A percentile compares a stretch with the other conserved stretches of the same genome.
Conservation (phyloP, 2,113 vertebrate species). For the Amblyopsis rosae region DNA sequence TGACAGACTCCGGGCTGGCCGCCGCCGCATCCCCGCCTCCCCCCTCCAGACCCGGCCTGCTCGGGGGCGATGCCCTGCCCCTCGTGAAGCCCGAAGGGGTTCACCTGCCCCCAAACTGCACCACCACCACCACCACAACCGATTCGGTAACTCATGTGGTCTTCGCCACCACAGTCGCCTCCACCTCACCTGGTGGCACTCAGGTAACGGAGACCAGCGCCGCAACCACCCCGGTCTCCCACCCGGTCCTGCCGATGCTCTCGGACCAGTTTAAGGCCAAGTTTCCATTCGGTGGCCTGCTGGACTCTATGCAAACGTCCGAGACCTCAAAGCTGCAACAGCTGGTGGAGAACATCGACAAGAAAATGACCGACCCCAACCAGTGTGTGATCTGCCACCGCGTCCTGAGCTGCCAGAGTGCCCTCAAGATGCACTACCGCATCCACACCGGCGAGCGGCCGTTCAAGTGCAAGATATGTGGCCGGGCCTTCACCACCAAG, state of each 20-base stretch:
- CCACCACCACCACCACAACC: constrained; percentile 66
- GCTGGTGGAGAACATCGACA: constrained; percentile 98
- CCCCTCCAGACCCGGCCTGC: constrained; percentile 58
- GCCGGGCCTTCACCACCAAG: constrained; percentile 98
- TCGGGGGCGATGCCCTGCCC: constrained; percentile 70
- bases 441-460: constrained; percentile 98
- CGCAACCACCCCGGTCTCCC: constrained; percentile 76
- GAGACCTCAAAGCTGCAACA: constrained; percentile 99
- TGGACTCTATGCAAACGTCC: constrained; percentile 99
- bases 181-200: constrained; percentile 56
- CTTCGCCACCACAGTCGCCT: constrained; percentile 73
- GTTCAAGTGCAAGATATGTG: constrained; percentile 99
- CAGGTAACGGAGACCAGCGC: constrained; percentile 75
- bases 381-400: constrained; percentile 98
- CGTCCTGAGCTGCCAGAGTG: constrained; percentile 98
- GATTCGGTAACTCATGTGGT: constrained; percentile 78
- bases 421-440: constrained; percentile 99
- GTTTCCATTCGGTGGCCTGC: constrained; percentile 96
- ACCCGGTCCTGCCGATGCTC: constrained; percentile 85
- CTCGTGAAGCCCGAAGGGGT: constrained; percentile 85
- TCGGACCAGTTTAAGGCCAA: constrained; percentile 95
- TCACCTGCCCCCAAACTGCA: constrained; percentile 78
- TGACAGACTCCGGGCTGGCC: constrained; percentile 76
- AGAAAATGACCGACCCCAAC: constrained; percentile 99
- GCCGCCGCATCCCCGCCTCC: constrained; percentile 82